Conservation (phyloP, 2,797 vertebrate species). For the Erethizon dorsatum region DNA sequence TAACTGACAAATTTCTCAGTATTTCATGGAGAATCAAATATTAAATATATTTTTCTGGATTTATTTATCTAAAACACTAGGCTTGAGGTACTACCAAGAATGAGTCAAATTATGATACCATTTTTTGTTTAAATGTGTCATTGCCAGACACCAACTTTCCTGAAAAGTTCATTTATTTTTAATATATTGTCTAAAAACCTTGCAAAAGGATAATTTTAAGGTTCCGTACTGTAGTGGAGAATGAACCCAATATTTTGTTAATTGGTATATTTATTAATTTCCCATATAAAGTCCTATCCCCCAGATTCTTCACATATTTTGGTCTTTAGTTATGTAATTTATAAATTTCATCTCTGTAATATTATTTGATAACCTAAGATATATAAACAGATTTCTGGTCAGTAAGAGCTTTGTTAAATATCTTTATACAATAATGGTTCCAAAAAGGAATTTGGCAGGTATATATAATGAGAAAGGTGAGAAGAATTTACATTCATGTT, state of each 20-base stretch:
- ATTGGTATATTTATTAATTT: background rate
- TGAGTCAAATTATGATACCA: background rate
- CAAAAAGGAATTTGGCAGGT: background rate
- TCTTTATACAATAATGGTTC: background rate
- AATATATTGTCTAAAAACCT: background rate
- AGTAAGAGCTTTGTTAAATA: background rate
- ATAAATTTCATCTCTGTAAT: background rate
- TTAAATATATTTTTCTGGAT: background rate
- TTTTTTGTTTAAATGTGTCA: background rate
- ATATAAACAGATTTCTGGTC: background rate
- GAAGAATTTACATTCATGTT: background rate
- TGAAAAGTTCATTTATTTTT: background rate
- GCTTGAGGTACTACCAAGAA: background rate
- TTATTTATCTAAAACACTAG: background rate
- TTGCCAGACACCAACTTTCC: background rate
- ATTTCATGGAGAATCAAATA: background rate
- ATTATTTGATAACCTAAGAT: background rate
- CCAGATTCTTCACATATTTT: background rate
- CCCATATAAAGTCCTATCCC: background rate
- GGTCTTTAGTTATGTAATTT: background rate
- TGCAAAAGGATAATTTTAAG: background rate
- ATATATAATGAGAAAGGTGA: background rate
- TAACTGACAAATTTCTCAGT: background rate
- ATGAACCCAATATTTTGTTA: background rate
- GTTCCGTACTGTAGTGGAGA: background rate